phyloP scores from a whole-genome alignment of 2,113 vertebrate species.

The Cheirogaleus medius region DNA sequence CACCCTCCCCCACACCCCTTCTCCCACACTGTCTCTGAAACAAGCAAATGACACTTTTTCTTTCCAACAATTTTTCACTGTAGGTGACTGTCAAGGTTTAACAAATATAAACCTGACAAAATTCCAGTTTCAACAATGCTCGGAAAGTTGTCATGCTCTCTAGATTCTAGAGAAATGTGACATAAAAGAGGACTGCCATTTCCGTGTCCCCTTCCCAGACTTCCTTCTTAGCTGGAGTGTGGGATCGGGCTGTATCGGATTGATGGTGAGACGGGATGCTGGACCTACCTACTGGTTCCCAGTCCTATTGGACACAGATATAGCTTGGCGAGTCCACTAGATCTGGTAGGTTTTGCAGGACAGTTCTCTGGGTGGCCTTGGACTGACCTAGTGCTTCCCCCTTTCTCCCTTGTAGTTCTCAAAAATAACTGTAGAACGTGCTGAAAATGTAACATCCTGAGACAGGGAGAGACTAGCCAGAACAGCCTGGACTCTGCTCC shows the following conservation, averaged over 20 bases:
- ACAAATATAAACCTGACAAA: not conserved
- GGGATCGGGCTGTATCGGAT: not conserved
- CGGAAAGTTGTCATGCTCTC: not conserved
- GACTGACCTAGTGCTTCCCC: not conserved
- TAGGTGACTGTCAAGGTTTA: not conserved
- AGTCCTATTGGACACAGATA: not conserved
- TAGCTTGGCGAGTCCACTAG: not conserved
- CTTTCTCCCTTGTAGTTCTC: not conserved
- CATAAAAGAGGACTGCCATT: not conserved
- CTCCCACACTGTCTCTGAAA: not conserved
- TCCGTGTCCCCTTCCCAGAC: not conserved
- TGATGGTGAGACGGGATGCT: not conserved
- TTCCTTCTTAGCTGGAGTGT: not conserved
- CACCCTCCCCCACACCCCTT: not conserved
- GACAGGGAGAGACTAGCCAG: not conserved
- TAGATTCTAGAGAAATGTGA: not conserved
- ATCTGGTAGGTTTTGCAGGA: not conserved
- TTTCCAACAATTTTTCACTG: not conserved
- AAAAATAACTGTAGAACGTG: not conserved
- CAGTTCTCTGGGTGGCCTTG: too few species aligned
- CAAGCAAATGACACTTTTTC: not conserved
- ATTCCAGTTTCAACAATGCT: not conserved
- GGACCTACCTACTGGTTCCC: not conserved
- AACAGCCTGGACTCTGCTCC: not conserved
- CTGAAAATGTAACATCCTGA: not conserved